These are phyloP conservation scores for Julus scanicus DNA, from an alignment of 2,888 invertebrate species.

Conservation along the genomic window DNA sequence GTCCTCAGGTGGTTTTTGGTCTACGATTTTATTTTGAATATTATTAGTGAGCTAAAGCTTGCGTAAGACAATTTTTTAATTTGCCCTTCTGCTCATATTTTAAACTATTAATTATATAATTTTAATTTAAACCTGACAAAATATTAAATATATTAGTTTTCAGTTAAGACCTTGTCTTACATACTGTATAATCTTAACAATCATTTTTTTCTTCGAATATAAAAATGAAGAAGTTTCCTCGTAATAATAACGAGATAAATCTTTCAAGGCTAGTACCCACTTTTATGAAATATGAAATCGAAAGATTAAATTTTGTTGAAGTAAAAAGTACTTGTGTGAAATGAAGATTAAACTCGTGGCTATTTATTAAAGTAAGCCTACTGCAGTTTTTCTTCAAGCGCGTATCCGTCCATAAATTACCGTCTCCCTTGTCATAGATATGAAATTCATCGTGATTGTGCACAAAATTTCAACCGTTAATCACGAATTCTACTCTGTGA, in stretches of 20 bases:
- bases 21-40: too few species aligned
- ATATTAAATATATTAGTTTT: too few species aligned
- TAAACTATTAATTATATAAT: too few species aligned
- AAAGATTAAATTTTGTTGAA: not conserved
- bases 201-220: not conserved
- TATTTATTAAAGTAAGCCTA: not conserved
- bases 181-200: not conserved
- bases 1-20: too few species aligned
- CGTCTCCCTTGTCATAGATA: not conserved
- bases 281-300: constrained; percentile 2
- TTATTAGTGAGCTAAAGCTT: too few species aligned
- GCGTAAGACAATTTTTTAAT: too few species aligned
- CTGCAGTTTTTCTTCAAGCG: not conserved
- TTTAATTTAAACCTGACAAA: too few species aligned
- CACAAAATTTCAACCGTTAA: constrained; percentile 22
- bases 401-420: constrained; percentile 10
- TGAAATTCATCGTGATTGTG: not conserved
- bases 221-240: not conserved
- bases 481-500: not conserved
- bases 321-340: not conserved
- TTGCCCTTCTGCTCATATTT: too few species aligned
- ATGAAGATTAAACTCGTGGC: not conserved
- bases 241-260: not conserved
- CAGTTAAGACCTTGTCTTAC: not conserved
- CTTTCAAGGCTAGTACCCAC: constrained; percentile 2